A percentile compares a stretch with the other conserved stretches of the same genome.
Conservation (phyloP, 2,797 vertebrate genomes). For the Chaetodon trifasciatus region DNA sequence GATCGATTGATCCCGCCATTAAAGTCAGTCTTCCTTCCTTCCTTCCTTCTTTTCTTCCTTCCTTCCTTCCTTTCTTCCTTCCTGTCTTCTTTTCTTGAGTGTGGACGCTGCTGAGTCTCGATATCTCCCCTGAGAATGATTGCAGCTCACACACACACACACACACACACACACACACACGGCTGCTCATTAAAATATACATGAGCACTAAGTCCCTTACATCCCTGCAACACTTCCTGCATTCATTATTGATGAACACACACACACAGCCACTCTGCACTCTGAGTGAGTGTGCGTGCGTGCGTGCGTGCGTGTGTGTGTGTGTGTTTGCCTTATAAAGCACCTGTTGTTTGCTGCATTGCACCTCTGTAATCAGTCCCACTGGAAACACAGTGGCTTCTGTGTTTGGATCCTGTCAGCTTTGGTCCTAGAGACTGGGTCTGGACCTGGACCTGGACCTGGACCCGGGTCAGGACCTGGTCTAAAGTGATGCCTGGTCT, state of each 20-base stretch:
- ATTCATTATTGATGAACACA: constrained; percentile 64
- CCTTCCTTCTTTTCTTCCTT: too few relatives aligned
- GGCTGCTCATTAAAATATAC: constrained; percentile 61
- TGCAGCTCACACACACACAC: neutral
- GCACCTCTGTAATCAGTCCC: constrained; percentile 53
- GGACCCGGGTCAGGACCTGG: neutral
- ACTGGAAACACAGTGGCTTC: constrained; percentile 21
- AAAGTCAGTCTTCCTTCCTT: too few relatives aligned
- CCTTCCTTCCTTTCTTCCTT: too few relatives aligned
- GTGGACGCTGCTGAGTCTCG: constrained; percentile 7
- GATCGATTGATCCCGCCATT: too few relatives aligned
- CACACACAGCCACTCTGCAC: constrained; percentile 34
- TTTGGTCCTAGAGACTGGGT: neutral
- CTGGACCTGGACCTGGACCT: neutral
- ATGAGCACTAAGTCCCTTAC: constrained; percentile 71
- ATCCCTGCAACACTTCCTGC: constrained; percentile 56
- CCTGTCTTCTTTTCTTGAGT: neutral
- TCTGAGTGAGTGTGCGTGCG: neutral
- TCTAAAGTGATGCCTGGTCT: too few relatives aligned
- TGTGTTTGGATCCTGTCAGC: neutral
- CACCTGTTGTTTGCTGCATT: constrained; percentile 70
- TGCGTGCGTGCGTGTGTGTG: too few relatives aligned
- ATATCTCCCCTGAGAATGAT: constrained; percentile 16
- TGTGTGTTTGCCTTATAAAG: constrained; percentile 45
- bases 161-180: constrained; percentile 7